phyloP scores from a whole-genome alignment of 2,888 invertebrate species.

The Synanthedon formicaeformis region DNA sequence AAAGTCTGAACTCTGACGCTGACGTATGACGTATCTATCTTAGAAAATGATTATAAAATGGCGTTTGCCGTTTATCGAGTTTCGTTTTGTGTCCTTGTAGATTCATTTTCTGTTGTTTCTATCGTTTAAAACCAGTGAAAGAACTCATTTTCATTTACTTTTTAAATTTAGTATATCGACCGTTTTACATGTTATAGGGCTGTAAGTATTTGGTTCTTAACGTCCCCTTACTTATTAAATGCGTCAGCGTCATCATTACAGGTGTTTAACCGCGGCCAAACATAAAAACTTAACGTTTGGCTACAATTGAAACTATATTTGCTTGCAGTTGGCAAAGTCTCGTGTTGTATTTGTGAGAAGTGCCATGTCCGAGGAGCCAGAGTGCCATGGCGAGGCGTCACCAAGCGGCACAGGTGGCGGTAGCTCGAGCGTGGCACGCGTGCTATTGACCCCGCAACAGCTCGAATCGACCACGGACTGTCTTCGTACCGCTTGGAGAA shows the following conservation, averaged over 20 bases:
- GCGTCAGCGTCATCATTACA: slow-evolving; percentile 24
- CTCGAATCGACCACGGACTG: slow-evolving; percentile 74
- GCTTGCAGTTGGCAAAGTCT: slow-evolving; percentile 59
- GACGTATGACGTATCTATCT: too few species aligned
- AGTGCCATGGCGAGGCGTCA: slow-evolving; percentile 59
- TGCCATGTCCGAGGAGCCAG: slow-evolving; percentile 68
- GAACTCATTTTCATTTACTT: slow-evolving; percentile 7
- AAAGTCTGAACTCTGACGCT: too few species aligned
- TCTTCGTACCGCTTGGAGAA: slow-evolving; percentile 77
- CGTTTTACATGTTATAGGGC: slow-evolving; percentile 14
- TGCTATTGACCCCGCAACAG: slow-evolving; percentile 75
- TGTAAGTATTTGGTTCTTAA: slow-evolving; percentile 29
- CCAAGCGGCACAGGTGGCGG: slow-evolving; percentile 51
- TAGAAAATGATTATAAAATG: slow-evolving; percentile 41
- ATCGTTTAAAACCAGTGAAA: not conserved
- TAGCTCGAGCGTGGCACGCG: slow-evolving; percentile 66
- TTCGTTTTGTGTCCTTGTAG: slow-evolving; percentile 36
- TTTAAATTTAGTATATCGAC: slow-evolving; percentile 4
- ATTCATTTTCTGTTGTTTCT: slow-evolving; percentile 10
- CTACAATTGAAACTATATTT: slow-evolving; percentile 39
- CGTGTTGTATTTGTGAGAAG: slow-evolving; percentile 51
- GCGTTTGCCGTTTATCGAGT: slow-evolving; percentile 33
- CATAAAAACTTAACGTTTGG: slow-evolving; percentile 26
- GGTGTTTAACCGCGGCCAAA: slow-evolving; percentile 47
- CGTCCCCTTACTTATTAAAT: slow-evolving; percentile 12